Evolutionary conservation across 2,113 vertebrate genomes (phyloP).

Genomic region (Nibea albiflora): DNA sequence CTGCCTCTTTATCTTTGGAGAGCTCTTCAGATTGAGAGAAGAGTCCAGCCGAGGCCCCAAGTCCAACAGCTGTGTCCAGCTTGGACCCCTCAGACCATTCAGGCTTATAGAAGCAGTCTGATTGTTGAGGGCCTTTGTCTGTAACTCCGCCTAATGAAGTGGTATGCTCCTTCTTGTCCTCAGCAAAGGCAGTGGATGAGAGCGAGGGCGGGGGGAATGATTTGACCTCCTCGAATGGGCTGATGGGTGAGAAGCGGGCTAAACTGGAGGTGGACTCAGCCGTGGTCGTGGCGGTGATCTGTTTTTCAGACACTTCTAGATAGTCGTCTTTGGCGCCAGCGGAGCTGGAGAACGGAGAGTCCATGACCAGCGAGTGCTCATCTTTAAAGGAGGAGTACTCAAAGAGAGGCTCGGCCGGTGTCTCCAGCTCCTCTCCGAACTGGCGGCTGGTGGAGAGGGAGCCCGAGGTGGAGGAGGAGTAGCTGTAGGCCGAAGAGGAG

Average conservation of each 20-base stretch:
- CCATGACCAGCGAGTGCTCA: conserved; percentile 82
- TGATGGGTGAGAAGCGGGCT: conserved; percentile 83
- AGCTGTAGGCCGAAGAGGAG: conserved; percentile 86
- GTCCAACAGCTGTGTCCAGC: conserved; percentile 62
- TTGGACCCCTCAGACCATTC: conserved; percentile 75
- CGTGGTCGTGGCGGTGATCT: conserved; percentile 65
- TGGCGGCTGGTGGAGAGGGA: conserved; percentile 85
- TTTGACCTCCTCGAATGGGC: conserved; percentile 85
- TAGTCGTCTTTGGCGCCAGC: conserved; percentile 89
- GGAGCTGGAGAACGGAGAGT: conserved; percentile 77
- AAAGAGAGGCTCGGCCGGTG: conserved; percentile 79
- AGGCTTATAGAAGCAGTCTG: conserved; percentile 82
- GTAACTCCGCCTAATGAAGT: conserved; percentile 65
- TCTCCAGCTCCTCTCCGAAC: conserved; percentile 85
- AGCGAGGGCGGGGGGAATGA: conserved; percentile 71
- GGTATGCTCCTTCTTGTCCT: conserved; percentile 63
- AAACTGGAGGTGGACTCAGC: conserved; percentile 82
- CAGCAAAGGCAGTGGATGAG: conserved; percentile 41
- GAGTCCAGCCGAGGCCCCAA: conserved; percentile 51
- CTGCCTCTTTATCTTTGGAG: conserved; percentile 73
- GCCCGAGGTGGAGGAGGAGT: conserved; percentile 87
- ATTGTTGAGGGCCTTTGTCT: conserved; percentile 84
- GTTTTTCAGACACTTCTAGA: conserved; percentile 92
- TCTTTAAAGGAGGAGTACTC: conserved; percentile 88
- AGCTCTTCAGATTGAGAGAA: conserved; percentile 68